Evolutionary conservation across 2,888 invertebrate genomes (phyloP).

Genomic region (Pachliopta kotzebuea): DNA sequence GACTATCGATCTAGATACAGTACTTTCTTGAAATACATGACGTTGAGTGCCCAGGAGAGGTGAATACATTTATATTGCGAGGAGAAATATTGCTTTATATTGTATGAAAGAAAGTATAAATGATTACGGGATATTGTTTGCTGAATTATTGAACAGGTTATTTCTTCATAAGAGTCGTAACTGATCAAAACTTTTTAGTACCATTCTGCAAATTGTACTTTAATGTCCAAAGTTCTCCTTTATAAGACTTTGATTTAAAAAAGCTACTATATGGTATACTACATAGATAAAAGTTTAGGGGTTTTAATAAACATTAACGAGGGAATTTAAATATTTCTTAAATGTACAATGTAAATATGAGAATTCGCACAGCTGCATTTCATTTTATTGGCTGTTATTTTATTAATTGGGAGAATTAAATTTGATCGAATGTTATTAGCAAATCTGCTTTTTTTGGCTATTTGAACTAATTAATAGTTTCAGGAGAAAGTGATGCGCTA

Average conservation of each 20-base stretch:
- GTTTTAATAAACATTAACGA: too few relatives aligned
- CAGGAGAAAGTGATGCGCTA: background rate
- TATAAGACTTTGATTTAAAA: too few relatives aligned
- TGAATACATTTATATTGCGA: constrained; percentile 4
- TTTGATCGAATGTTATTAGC: too few relatives aligned
- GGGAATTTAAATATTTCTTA: too few relatives aligned
- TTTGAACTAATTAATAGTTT: background rate
- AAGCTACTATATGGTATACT: too few relatives aligned
- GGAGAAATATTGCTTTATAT: constrained; percentile 1
- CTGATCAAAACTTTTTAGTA: background rate
- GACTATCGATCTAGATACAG: constrained; percentile 1
- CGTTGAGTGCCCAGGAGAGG: constrained; percentile 4
- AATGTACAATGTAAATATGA: too few relatives aligned
- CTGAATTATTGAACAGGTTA: background rate
- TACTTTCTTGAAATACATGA: constrained; percentile 5
- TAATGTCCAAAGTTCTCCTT: too few relatives aligned
- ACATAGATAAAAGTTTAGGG: too few relatives aligned
- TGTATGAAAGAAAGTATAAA: background rate
- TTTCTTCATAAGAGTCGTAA: background rate
- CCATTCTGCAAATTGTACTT: too few relatives aligned
- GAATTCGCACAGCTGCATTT: too few relatives aligned
- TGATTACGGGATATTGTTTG: background rate
- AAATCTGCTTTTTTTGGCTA: background rate
- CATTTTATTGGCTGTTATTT: too few relatives aligned
- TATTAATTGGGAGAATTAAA: too few relatives aligned